A percentile compares a stretch with the other conserved stretches of the same genome.
phyloP scores from a whole-genome alignment of 2,888 invertebrate genomes.

The Trichacis sp. region DNA sequence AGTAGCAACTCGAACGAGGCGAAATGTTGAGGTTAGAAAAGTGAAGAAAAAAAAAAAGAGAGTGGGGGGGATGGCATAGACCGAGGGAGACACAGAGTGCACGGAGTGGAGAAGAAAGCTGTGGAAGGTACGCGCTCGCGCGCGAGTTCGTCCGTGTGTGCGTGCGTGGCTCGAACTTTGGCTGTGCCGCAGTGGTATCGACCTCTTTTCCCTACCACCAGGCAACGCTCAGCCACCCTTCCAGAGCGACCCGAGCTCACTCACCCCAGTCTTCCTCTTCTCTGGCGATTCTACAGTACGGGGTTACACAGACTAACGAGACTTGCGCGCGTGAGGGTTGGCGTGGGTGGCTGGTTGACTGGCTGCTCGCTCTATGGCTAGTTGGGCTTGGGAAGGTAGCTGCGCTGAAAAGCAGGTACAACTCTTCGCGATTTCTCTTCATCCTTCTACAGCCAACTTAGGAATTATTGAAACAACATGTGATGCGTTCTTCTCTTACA shows the following conservation, averaged over 20 bases:
- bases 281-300: slow-evolving; percentile 31
- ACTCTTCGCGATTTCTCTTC: not conserved
- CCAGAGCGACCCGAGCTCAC: slow-evolving; percentile 33
- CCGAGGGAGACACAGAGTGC: slow-evolving; percentile 11
- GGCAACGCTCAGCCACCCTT: slow-evolving; percentile 38
- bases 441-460: not conserved
- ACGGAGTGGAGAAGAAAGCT: slow-evolving; percentile 38
- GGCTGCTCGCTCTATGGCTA: not conserved
- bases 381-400: not conserved
- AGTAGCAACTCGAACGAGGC: slow-evolving; percentile 14
- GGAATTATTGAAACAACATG: not conserved
- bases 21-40: not conserved
- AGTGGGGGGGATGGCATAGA: slow-evolving; percentile 8
- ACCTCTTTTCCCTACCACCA: slow-evolving; percentile 47
- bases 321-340: slow-evolving; percentile 2
- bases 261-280: slow-evolving; percentile 23
- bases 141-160: slow-evolving; percentile 10
- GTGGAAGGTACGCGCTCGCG: slow-evolving; percentile 16
- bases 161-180: slow-evolving; percentile 58
- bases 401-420: not conserved
- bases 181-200: slow-evolving; percentile 69
- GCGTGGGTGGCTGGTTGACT: not conserved
- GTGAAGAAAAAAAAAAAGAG: slow-evolving; percentile 15
- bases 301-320: slow-evolving; percentile 20
- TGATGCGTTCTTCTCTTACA: not conserved